A percentile compares a stretch with the other conserved stretches of the same genome.
These are phyloP conservation scores for Magallana gigas DNA, from an alignment of 1,140 invertebrate species.

Conservation along the genomic window DNA sequence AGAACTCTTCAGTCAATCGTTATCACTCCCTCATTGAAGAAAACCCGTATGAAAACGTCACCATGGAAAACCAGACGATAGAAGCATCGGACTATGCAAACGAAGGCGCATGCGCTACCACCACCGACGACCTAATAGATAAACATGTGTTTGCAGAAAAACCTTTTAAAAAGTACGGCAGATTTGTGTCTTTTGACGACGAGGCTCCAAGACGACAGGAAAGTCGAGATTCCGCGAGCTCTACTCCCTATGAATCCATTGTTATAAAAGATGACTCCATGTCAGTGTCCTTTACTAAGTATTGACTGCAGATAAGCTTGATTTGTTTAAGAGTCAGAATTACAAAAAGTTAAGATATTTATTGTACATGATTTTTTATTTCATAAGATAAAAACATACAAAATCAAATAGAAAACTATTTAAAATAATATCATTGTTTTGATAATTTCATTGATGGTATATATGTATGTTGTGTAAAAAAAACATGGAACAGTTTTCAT, in stretches of 20 bases:
- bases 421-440: too few relatives aligned
- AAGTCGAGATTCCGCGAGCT: not conserved
- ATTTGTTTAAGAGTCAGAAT: too few relatives aligned
- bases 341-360: too few relatives aligned
- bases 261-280: not conserved
- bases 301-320: too few relatives aligned
- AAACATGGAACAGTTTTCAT: too few relatives aligned
- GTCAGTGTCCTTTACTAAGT: not conserved
- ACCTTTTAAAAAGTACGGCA: not conserved
- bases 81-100: not conserved
- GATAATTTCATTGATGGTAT: too few relatives aligned
- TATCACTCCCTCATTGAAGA: not conserved
- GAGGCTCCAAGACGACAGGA: not conserved
- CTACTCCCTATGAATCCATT: not conserved
- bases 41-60: not conserved
- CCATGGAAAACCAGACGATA: not conserved
- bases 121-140: not conserved
- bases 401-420: too few relatives aligned
- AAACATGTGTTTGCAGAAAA: not conserved
- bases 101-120: not conserved
- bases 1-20: not conserved
- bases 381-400: too few relatives aligned
- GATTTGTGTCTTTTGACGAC: not conserved
- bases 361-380: too few relatives aligned
- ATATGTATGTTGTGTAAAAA: too few relatives aligned